phyloP scores from a whole-genome alignment of 2,797 vertebrate genomes.

The Pipistrellus pygmaeus region DNA sequence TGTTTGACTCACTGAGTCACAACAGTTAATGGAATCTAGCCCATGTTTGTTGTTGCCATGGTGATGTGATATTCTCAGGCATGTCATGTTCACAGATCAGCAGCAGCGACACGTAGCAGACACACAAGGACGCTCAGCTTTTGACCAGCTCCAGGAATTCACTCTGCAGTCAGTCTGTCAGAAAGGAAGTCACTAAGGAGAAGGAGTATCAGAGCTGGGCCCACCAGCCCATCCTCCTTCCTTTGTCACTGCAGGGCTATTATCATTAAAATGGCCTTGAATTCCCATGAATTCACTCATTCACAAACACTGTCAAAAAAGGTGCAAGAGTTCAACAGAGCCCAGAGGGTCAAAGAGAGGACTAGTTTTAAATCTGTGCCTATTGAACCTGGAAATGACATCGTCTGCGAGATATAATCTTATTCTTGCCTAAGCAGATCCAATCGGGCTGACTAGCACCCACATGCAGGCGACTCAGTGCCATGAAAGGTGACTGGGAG shows the following conservation, averaged over 20 bases:
- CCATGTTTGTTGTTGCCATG: constrained; percentile 94
- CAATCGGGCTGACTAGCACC: constrained; percentile 90
- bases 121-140: constrained; percentile 89
- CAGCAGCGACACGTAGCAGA: constrained; percentile 89
- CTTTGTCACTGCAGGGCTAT: constrained; percentile 90
- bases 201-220: constrained; percentile 88
- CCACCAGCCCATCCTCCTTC: constrained; percentile 86
- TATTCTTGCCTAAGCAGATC: constrained; percentile 91
- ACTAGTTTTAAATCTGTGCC: constrained; percentile 91
- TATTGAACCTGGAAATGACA: constrained; percentile 92
- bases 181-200: constrained; percentile 89
- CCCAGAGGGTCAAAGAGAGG: constrained; percentile 90
- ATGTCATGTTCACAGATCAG: constrained; percentile 93
- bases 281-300: constrained; percentile 94
- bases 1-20: constrained; percentile 92
- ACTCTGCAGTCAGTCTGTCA: constrained; percentile 89
- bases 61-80: constrained; percentile 91
- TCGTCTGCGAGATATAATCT: constrained; percentile 90
- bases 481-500: constrained; percentile 90
- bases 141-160: constrained; percentile 91
- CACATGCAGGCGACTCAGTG: constrained; percentile 88
- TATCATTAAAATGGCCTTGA: constrained; percentile 95
- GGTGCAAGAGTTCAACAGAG: constrained; percentile 93
- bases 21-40: constrained; percentile 92
- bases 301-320: constrained; percentile 94